Base-by-base conservation (phyloP, 2,113 vertebrate species). In the Colius striatus region DNA sequence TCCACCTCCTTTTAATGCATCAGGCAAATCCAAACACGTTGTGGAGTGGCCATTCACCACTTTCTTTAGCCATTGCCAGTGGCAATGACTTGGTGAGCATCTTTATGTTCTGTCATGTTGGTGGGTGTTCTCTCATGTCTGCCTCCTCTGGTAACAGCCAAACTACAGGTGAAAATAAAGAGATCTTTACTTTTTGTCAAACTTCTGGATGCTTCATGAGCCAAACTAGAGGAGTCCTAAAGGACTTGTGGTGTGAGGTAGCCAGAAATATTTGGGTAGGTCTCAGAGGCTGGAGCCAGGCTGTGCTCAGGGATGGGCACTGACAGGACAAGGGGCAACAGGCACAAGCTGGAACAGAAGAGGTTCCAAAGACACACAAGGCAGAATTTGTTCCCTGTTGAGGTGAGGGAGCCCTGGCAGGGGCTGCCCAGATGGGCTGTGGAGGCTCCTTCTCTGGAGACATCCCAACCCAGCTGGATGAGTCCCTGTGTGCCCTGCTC, bases 41-140 rank as follows among this genome's bases (percentile, higher is more conserved):
- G 81, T 99, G 99, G 99, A 98, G 98, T 5, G 98, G 98, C 53
- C 99, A 99, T 96, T 99, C 99, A 14, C 98, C 99, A 0, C 98
- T 99, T 36, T 99, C 99, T 14, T 89, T 99, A 92, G 98, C 98
- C 58, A 98, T 99, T 21, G 98, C 98, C 66, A 98, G 97, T 32
- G 99, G 98, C 83, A 99, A 99, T 14, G 97, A 98, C 67, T 90
- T 98, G 98, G 99, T 99, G 94, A 94, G 97, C 18, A 16, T 11
- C 12, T 20, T 30, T 32, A 10, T 4, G 32, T 27, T 60, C 32
- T 47, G 67, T 53, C 22, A 11, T 58, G 45, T 50, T n/a, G 66
- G 32, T 1, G 47, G n/a, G 10, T 60, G 26, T 63, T 22, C n/a
- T 76, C 65, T 67, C 43, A 6, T 41, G 16, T 48, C 48, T 67